These are phyloP conservation scores for Psix sp. DNA, from an alignment of 1,140 invertebrate species.

Conservation along the genomic window DNA sequence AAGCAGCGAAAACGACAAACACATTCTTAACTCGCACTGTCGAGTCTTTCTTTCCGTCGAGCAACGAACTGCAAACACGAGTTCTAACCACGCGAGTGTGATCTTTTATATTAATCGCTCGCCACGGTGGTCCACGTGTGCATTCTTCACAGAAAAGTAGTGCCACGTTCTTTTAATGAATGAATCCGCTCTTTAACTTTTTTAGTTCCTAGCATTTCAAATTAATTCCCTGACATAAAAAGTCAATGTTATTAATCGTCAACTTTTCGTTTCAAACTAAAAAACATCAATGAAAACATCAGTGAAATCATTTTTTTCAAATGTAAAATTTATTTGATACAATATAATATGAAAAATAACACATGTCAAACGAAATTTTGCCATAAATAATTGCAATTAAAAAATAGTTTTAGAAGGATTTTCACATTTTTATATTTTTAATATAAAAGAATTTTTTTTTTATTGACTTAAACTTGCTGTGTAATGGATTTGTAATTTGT, in stretches of 20 bases:
- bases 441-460: no score
- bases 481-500: no score
- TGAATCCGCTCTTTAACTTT: slow-evolving; percentile 11
- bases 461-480: no score
- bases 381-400: no score
- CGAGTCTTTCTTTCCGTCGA: slow-evolving; percentile 34
- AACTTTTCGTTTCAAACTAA: no score
- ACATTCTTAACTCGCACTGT: slow-evolving; percentile 65
- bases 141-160: slow-evolving; percentile 30
- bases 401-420: no score
- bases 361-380: no score
- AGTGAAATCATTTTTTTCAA: neutral
- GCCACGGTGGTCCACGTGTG: slow-evolving; percentile 60
- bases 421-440: no score
- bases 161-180: slow-evolving; percentile 40
- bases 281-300: neutral
- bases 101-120: slow-evolving; percentile 63
- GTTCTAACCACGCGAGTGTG: slow-evolving; percentile 49
- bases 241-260: no score
- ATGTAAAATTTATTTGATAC: neutral
- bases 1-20: slow-evolving; percentile 60
- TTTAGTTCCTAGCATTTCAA: slow-evolving; percentile 19
- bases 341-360: no score
- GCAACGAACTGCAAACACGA: slow-evolving; percentile 53
- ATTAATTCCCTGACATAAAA: slow-evolving; percentile 11